Evolutionary conservation across 30 jellyfish, hydroid and myxozoan genomes (phyloP).

Genomic region (Aurelia sp.): DNA sequence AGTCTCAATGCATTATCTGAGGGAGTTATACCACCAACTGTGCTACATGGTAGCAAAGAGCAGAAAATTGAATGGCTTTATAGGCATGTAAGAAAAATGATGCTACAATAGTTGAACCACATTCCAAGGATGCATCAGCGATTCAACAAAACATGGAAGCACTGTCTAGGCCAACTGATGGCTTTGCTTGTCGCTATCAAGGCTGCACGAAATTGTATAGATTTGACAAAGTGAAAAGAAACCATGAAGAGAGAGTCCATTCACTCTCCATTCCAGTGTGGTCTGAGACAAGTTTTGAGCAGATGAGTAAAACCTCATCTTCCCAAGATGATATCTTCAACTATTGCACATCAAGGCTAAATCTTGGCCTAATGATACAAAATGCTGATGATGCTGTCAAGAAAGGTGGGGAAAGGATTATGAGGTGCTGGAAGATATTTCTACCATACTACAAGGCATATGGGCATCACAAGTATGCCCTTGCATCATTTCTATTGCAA

Average conservation of each 20-base stretch:
- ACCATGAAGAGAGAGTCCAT: conserved; percentile 4
- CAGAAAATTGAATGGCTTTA: neutral
- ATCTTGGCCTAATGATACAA: conserved; percentile 8
- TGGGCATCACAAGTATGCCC: conserved; percentile 22
- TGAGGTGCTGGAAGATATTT: conserved; percentile 18
- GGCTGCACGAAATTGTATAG: neutral
- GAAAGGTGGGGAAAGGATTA: conserved; percentile 20
- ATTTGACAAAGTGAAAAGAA: neutral
- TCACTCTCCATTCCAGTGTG: no score
- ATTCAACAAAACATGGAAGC: neutral
- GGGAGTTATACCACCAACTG: conserved; percentile 30
- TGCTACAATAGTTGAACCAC: neutral
- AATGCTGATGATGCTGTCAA: conserved; percentile 43
- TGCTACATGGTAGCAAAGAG: no score
- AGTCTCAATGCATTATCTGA: conserved; percentile 20
- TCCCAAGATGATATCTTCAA: conserved; percentile 6
- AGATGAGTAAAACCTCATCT: no score
- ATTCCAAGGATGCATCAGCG: neutral
- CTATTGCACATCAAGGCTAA: conserved; percentile 4
- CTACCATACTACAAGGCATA: conserved; percentile 10
- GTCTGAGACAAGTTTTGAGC: no score
- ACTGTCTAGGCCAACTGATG: neutral
- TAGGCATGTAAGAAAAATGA: neutral
- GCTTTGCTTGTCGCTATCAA: neutral
- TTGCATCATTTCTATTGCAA: conserved; percentile 3